Evolutionary conservation across 2,113 vertebrate genomes (phyloP).

Genomic region (Taxidea taxus): DNA sequence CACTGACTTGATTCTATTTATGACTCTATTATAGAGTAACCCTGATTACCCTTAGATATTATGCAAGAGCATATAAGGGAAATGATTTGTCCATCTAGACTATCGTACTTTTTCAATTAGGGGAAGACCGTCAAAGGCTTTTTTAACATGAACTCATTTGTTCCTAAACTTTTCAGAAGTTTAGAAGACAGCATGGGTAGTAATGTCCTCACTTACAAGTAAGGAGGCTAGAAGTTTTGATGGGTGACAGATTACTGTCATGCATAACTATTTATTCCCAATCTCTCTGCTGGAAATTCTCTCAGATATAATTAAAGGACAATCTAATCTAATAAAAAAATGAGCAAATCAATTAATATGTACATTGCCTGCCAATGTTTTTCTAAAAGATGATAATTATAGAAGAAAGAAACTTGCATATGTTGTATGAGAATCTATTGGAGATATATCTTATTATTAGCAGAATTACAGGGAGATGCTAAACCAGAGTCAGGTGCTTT

Average conservation of each 20-base stretch:
- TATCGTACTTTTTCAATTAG: not conserved
- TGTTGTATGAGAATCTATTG: not conserved
- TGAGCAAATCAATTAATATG: not conserved
- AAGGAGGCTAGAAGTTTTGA: not conserved
- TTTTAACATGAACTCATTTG: not conserved
- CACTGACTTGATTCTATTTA: not conserved
- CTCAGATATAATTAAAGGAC: not conserved
- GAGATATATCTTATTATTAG: not conserved
- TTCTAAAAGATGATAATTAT: not conserved
- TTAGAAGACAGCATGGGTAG: not conserved
- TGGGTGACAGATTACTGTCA: accelerated
- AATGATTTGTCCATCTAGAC: not conserved
- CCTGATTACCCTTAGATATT: not conserved
- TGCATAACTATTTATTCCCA: not conserved
- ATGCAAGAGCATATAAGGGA: not conserved
- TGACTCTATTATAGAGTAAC: not conserved
- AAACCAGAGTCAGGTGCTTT: not conserved
- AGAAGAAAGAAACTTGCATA: not conserved
- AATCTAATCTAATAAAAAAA: not conserved
- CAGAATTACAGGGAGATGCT: not conserved
- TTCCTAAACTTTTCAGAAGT: not conserved
- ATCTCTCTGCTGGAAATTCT: not conserved
- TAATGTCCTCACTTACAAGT: not conserved
- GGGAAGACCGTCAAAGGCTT: not conserved
- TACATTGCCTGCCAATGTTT: not conserved